Evolutionary conservation across 2,797 vertebrate genomes (phyloP).

Genomic region (Prunella strophiata): DNA sequence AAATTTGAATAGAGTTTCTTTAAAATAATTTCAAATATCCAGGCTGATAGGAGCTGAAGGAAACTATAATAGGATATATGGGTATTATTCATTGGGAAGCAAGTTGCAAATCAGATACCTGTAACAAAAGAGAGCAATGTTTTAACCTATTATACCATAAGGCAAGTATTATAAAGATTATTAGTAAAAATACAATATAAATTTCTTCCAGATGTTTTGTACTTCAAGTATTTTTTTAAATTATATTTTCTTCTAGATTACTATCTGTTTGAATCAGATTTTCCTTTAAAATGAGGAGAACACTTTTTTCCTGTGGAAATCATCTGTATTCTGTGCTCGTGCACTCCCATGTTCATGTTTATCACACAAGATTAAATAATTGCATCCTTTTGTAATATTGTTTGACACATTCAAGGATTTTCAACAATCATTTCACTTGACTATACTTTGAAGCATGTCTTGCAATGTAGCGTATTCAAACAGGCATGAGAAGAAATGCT

Average conservation of each 20-base stretch:
- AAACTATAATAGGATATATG: not conserved
- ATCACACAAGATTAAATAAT: not conserved
- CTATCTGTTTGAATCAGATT: not conserved
- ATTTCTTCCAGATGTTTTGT: not conserved
- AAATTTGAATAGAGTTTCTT: not conserved
- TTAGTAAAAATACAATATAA: not conserved
- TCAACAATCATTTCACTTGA: not conserved
- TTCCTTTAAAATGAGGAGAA: not conserved
- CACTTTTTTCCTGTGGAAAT: not conserved
- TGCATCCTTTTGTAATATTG: not conserved
- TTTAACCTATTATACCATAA: not conserved
- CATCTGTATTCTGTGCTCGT: not conserved
- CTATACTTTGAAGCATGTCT: not conserved
- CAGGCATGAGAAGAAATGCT: not conserved
- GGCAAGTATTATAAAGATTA: not conserved
- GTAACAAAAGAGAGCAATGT: not conserved
- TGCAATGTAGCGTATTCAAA: not conserved
- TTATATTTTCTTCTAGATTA: not conserved
- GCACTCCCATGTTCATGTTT: not conserved
- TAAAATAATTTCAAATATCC: not conserved
- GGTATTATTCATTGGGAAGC: not conserved
- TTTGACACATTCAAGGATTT: not conserved
- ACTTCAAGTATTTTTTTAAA: not conserved
- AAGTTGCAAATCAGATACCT: not conserved
- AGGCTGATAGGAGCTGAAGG: not conserved